phyloP scores from a whole-genome alignment of 1,140 invertebrate genomes.

The Zaprionus africanus region DNA sequence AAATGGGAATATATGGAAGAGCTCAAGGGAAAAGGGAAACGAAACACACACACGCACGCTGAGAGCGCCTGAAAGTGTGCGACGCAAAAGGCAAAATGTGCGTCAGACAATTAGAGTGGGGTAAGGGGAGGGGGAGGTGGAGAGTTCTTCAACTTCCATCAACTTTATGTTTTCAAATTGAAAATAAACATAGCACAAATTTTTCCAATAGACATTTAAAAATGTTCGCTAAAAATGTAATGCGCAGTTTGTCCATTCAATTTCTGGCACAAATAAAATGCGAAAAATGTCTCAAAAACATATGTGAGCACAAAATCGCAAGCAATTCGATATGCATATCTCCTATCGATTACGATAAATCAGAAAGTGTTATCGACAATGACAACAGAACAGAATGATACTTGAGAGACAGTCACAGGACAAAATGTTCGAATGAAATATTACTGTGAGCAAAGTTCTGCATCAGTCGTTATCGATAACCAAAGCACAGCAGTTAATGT shows the following conservation, averaged over 20 bases:
- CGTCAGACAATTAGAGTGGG: background rate
- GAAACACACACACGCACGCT: background rate
- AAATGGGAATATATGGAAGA: background rate
- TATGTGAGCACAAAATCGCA: too few relatives aligned
- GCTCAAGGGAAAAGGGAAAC: background rate
- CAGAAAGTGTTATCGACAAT: slow-evolving; percentile 19
- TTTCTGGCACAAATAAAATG: too few relatives aligned
- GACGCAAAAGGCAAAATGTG: background rate
- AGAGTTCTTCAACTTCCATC: background rate
- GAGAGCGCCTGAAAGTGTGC: slow-evolving; percentile 16
- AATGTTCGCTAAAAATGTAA: background rate
- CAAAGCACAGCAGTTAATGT: too few relatives aligned
- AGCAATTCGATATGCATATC: background rate
- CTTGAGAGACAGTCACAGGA: background rate
- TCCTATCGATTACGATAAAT: slow-evolving; percentile 28
- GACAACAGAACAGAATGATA: background rate
- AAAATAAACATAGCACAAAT: background rate
- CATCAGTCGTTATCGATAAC: background rate
- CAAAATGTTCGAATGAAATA: background rate
- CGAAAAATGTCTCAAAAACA: too few relatives aligned
- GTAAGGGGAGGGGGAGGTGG: background rate
- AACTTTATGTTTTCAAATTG: background rate
- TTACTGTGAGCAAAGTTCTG: background rate
- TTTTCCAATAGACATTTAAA: background rate
- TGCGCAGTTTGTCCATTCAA: background rate